Evolutionary conservation across 2,888 invertebrate species (phyloP), one percentile per base, ranked within the genome.

Genomic region (Dyspetes luteomarginatus): DNA sequence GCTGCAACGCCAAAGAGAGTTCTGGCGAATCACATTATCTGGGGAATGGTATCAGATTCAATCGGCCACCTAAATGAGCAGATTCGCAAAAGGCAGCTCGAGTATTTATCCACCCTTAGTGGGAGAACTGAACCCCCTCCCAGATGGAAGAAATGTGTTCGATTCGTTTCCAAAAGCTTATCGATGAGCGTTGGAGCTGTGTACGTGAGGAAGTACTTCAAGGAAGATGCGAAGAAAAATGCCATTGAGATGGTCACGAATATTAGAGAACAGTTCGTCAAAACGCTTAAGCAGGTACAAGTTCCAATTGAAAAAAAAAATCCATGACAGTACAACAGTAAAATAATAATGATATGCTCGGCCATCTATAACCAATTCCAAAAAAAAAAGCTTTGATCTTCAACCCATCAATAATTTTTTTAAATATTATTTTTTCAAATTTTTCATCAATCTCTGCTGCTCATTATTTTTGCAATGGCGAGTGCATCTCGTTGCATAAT

Each of bases 111-210:
- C 0, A 95, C 95, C 0, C 93, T 98, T 4, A 96, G 96, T 4
- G 98, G 98, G 0, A 95, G 90, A 95, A 96, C 97, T 0, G 97
- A 97, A 90, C 93, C 97, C 73, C 97, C 97, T 90, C 95, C 97
- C 52, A 94, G 98, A 15, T 98, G 98, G 98, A 97, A 97, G 93
- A 97, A 98, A 90, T 98, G 98, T 90, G 95, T 97, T 22, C 96
- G 97, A 85, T 95, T 96, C 9, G 94, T 96, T 26, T 94, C 96
- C 82, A 95, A 95, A 88, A 96, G 96, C 90, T 93, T 96, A 91
- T 94, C 95, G 9, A 95, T 96, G 76, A 95, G 96, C 9, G 95
- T 96, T 28, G 97, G 97, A 28, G 96, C 98, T 4, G 93, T 98
- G 3, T 98, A 98, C 92, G 97, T 98, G 1, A 94, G 96, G 69